Percentiles rank a stretch among this genome's conserved stretches.
phyloP scores from a whole-genome alignment of 2,113 vertebrate genomes.

The Entomyzon cyanotis region DNA sequence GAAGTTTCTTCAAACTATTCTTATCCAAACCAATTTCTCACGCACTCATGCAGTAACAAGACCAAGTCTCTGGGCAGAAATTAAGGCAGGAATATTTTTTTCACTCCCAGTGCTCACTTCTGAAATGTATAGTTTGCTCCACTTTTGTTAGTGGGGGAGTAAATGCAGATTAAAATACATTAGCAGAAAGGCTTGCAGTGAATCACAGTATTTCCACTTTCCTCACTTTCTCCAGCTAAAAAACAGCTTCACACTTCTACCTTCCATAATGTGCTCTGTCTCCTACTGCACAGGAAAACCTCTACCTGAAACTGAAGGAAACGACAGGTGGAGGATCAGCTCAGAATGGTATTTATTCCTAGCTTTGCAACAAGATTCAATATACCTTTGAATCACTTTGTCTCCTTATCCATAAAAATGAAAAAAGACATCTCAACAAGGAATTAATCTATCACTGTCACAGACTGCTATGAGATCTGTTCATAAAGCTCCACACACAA shows the following conservation, averaged over 20 bases:
- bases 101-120: background rate
- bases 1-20: background rate
- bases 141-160: background rate
- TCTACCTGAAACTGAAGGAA: background rate
- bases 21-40: background rate
- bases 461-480: background rate
- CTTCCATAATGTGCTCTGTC: background rate
- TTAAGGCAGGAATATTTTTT: conserved; percentile 3
- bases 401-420: background rate
- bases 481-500: background rate
- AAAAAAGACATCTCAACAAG: background rate
- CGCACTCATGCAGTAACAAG: background rate
- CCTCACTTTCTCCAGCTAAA: background rate
- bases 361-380: background rate
- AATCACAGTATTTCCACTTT: conserved; percentile 6
- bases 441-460: background rate
- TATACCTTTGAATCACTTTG: background rate
- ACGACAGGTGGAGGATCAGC: background rate
- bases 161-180: background rate
- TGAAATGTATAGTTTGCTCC: background rate
- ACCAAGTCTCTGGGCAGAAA: background rate
- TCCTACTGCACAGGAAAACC: background rate
- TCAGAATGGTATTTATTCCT: background rate
- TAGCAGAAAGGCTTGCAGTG: conserved; percentile 1
- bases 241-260: background rate